These are phyloP conservation scores for Neosilurus hyrtlii DNA, from an alignment of 2,797 vertebrate genomes.

Conservation along the genomic window DNA sequence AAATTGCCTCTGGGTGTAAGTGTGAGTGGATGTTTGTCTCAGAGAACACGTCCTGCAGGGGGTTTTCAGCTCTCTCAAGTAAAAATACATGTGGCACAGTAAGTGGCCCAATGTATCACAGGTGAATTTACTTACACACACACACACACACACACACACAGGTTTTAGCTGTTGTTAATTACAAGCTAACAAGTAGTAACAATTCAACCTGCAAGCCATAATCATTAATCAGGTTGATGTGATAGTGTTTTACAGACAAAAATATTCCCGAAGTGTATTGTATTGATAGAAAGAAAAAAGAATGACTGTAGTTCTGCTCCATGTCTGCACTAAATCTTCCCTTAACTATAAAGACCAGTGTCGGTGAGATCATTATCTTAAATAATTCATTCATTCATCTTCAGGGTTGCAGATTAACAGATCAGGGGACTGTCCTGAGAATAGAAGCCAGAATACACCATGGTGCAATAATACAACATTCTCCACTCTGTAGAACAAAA, in stretches of 20 bases:
- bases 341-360: background rate
- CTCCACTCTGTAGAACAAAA: background rate
- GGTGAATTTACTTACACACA: too few relatives aligned
- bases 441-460: background rate
- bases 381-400: background rate
- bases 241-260: background rate
- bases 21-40: too few relatives aligned
- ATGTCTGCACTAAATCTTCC: background rate
- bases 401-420: background rate
- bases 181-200: too few relatives aligned
- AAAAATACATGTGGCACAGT: too few relatives aligned
- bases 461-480: too few relatives aligned
- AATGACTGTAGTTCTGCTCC: background rate
- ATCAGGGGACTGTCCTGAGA: background rate
- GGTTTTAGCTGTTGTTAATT: background rate
- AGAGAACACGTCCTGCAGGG: too few relatives aligned
- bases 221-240: background rate
- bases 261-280: background rate
- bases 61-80: too few relatives aligned
- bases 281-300: background rate
- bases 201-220: background rate
- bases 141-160: too few relatives aligned
- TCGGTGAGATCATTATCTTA: background rate
- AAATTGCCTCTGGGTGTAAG: too few relatives aligned
- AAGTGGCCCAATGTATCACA: too few relatives aligned